Evolutionary conservation across 2,113 vertebrate species (phyloP).

Genomic region (Anhinga anhinga): DNA sequence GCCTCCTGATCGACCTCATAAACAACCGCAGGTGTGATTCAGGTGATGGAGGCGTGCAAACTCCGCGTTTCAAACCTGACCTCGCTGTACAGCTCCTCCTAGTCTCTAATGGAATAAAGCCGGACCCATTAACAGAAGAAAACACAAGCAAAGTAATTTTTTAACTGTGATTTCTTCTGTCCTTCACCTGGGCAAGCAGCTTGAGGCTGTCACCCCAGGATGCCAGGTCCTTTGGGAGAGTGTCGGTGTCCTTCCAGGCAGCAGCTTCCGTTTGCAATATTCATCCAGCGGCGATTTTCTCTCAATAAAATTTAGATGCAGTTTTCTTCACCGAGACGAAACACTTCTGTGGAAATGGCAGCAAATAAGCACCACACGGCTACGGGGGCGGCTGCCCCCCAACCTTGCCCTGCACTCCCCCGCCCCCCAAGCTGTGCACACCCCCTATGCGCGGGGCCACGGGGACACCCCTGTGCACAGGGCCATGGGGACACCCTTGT

Average conservation of each 20-base stretch:
- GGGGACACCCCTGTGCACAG: not conserved
- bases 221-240: not conserved
- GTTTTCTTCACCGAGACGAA: not conserved
- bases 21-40: not conserved
- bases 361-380: accelerated
- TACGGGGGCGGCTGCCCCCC: not conserved
- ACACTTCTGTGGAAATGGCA: not conserved
- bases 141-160: not conserved
- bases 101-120: not conserved
- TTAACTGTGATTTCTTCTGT: not conserved
- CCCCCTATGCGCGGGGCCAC: accelerated
- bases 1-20: not conserved
- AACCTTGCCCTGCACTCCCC: not conserved
- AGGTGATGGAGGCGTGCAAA: not conserved
- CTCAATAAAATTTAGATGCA: not conserved
- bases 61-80: not conserved
- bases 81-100: not conserved
- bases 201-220: not conserved
- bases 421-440: not conserved
- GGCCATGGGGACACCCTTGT: not conserved
- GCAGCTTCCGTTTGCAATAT: not conserved
- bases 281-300: not conserved
- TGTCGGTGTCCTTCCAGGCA: not conserved
- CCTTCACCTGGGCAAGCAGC: not conserved
- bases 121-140: not conserved